phyloP scores from a whole-genome alignment of 2,888 invertebrate species.

The Lithophane ornitopus region DNA sequence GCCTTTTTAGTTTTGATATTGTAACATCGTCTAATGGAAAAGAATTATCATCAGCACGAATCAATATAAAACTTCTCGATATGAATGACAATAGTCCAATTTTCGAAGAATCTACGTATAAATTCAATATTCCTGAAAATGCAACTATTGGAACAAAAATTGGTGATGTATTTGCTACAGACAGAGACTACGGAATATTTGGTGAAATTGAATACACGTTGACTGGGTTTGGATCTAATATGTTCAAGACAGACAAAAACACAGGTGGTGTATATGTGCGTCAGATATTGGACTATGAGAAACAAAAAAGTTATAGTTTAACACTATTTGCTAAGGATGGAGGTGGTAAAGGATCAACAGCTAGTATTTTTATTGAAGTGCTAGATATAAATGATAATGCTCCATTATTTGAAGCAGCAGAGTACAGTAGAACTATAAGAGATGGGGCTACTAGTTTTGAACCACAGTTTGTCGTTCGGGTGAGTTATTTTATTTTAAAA shows the following conservation, averaged over 20 bases:
- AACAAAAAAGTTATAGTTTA: constrained; percentile 94
- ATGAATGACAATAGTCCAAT: constrained; percentile 95
- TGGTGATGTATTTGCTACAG: constrained; percentile 92
- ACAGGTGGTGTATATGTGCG: constrained; percentile 93
- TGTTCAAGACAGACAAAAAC: constrained; percentile 92
- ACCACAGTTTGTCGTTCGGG: constrained; percentile 94
- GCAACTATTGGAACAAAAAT: constrained; percentile 91
- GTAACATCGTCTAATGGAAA: constrained; percentile 90
- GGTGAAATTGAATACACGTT: constrained; percentile 94
- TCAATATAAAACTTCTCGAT: constrained; percentile 93
- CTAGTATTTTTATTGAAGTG: constrained; percentile 93
- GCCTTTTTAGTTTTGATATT: constrained; percentile 92
- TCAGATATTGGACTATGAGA: constrained; percentile 94
- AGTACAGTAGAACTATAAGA: constrained; percentile 94
- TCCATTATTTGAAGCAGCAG: constrained; percentile 92
- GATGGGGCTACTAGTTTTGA: constrained; percentile 95
- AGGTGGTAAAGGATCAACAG: constrained; percentile 93
- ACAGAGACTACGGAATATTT: constrained; percentile 93
- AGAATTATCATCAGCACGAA: constrained; percentile 91
- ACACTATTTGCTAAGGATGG: constrained; percentile 95
- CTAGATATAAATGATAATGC: constrained; percentile 95
- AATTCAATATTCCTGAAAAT: constrained; percentile 93
- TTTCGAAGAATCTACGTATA: constrained; percentile 92
- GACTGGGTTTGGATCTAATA: constrained; percentile 95
- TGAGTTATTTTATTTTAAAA: constrained; percentile 69